Conservation (phyloP, 2,888 invertebrate species). For the Cryptus viduatorius region DNA sequence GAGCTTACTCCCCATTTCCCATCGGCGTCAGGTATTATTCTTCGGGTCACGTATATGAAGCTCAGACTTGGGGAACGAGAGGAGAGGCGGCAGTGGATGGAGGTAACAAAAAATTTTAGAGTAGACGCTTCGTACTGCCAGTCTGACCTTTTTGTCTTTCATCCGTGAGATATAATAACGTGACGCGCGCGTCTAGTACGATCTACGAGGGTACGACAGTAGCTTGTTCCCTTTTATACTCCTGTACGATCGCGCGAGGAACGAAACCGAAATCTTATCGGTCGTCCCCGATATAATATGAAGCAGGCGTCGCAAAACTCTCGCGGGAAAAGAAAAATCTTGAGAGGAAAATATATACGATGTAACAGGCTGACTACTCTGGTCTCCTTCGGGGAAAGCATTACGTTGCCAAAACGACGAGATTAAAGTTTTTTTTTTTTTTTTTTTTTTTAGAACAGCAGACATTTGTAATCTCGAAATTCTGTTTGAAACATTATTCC, state of each 20-base stretch:
- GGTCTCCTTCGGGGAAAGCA: too few species aligned
- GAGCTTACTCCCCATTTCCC: constrained; percentile 46
- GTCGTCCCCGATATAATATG: background rate
- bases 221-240: background rate
- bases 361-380: background rate
- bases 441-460: too few species aligned
- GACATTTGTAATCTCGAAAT: too few species aligned
- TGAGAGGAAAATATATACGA: constrained; percentile 9
- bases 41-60: constrained; percentile 49
- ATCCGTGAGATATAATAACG: background rate
- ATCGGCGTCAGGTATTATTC: constrained; percentile 55
- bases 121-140: constrained; percentile 31
- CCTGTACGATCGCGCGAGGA: background rate
- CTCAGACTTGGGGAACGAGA: background rate
- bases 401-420: too few species aligned
- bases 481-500: too few species aligned
- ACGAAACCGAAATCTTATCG: constrained; percentile 46
- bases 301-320: background rate
- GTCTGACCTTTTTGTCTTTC: constrained; percentile 5
- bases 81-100: background rate
- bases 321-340: constrained; percentile 30
- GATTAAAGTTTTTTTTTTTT: too few species aligned
- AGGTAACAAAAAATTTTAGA: constrained; percentile 37
- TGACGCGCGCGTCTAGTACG: background rate
- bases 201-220: constrained; percentile 12